Percentiles rank a stretch among this genome's conserved stretches.
Conservation (phyloP, 2,888 invertebrate genomes). For the Falcaria lacertinaria region DNA sequence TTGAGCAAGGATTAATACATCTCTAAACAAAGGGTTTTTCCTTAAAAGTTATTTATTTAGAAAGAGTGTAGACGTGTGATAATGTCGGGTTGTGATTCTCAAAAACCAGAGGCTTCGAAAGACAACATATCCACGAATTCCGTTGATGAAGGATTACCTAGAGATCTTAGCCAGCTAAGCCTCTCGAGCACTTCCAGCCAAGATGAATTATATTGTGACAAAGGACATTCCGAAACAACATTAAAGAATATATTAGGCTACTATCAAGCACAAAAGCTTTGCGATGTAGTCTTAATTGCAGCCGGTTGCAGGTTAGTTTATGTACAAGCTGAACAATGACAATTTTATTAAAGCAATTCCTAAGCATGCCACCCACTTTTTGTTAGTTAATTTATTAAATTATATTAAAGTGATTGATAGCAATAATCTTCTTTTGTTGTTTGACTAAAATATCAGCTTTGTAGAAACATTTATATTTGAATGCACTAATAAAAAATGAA, state of each 20-base stretch:
- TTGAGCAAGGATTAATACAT: not conserved
- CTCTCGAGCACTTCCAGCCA: conserved; percentile 84
- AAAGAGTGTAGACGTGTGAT: conserved; percentile 15
- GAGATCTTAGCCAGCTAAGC: conserved; percentile 84
- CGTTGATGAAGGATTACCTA: conserved; percentile 79
- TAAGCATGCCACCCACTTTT: not conserved
- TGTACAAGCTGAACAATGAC: conserved; percentile 8
- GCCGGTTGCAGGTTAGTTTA: conserved; percentile 82
- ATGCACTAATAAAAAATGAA: not conserved
- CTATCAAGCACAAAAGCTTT: conserved; percentile 89
- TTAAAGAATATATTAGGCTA: conserved; percentile 91
- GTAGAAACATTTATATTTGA: not conserved
- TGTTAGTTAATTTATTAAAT: too few relatives aligned
- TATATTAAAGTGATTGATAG: too few relatives aligned
- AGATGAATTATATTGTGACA: conserved; percentile 88
- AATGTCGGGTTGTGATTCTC: conserved; percentile 67
- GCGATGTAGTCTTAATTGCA: conserved; percentile 92
- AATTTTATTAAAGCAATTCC: not conserved
- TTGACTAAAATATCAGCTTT: not conserved
- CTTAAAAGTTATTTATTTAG: conserved; percentile 1
- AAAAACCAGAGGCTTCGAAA: conserved; percentile 60
- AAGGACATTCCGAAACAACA: conserved; percentile 90
- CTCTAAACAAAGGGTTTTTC: too few relatives aligned
- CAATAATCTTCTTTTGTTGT: conserved; percentile 1
- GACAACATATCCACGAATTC: conserved; percentile 75